Evolutionary conservation across 2,888 invertebrate species (phyloP).

Genomic region (Agriopis aurantiaria): DNA sequence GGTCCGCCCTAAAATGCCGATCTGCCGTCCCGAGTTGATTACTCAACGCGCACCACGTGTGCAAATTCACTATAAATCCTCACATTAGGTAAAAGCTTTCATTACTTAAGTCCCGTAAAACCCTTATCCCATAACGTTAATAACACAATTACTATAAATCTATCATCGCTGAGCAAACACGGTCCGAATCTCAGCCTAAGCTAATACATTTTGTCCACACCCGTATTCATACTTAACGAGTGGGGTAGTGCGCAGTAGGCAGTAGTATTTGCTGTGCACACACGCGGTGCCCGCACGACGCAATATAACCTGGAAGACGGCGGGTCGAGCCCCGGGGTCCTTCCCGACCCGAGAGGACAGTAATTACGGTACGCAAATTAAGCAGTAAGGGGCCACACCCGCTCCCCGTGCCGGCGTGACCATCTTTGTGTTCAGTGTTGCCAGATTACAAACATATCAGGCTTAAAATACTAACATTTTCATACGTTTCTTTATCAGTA

Average conservation of each 20-base stretch:
- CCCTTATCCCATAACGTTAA: conserved; percentile 87
- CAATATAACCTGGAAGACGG: conserved; percentile 85
- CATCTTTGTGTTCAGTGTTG: conserved; percentile 74
- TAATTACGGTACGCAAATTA: conserved; percentile 88
- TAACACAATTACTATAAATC: conserved; percentile 87
- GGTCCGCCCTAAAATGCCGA: too few relatives aligned
- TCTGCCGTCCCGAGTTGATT: conserved; percentile 61
- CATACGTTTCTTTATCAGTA: neutral
- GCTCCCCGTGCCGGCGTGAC: conserved; percentile 69
- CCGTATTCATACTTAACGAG: conserved; percentile 86
- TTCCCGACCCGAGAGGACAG: conserved; percentile 85
- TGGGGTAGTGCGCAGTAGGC: conserved; percentile 65
- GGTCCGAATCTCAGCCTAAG: conserved; percentile 86
- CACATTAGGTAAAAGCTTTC: conserved; percentile 83
- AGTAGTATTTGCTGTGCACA: conserved; percentile 82
- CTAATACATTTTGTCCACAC: conserved; percentile 86
- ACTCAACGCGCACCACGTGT: conserved; percentile 74
- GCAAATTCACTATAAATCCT: conserved; percentile 81
- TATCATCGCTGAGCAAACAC: conserved; percentile 85
- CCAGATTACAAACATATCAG: conserved; percentile 14
- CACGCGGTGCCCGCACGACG: conserved; percentile 83
- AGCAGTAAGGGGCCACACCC: conserved; percentile 82
- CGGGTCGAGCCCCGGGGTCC: conserved; percentile 80
- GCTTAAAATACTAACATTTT: neutral
- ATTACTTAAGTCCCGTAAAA: conserved; percentile 86